Conservation (phyloP, 2,888 invertebrate species). For the Cheilosia vulpina region DNA sequence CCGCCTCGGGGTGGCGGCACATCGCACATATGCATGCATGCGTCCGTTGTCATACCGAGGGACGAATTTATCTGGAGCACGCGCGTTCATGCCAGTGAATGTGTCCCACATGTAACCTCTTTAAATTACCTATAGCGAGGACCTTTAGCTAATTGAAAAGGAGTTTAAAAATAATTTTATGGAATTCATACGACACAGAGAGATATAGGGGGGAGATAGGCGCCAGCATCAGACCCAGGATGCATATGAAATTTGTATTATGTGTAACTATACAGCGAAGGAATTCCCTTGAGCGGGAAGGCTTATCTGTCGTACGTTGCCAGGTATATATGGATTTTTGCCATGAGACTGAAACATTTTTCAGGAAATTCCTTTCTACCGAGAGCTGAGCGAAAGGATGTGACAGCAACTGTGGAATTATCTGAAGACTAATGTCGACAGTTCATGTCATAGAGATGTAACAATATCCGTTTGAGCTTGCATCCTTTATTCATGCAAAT, state of each 20-base stretch:
- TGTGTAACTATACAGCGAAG: neutral
- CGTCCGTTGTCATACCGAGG: neutral
- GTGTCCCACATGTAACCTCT: conserved; percentile 11
- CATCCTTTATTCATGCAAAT: neutral
- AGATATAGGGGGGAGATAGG: neutral
- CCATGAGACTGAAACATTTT: conserved; percentile 20
- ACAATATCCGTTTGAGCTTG: neutral
- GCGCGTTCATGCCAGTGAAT: conserved; percentile 9
- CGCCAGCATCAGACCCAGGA: neutral
- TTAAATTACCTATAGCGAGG: conserved; percentile 33
- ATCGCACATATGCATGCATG: conserved; percentile 10
- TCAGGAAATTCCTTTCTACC: conserved; percentile 15
- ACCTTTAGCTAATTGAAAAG: conserved; percentile 56
- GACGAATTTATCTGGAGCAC: conserved; percentile 30
- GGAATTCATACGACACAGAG: neutral
- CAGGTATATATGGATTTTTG: neutral
- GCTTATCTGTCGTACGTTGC: conserved; percentile 15
- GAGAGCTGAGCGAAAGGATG: neutral
- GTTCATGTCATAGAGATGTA: neutral
- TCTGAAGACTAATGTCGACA: neutral
- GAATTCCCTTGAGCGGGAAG: conserved; percentile 21
- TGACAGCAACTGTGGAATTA: neutral
- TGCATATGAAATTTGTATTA: conserved; percentile 4
- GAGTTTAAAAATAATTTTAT: conserved; percentile 59
- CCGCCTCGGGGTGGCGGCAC: conserved; percentile 11